Base-by-base conservation (phyloP, 2,888 invertebrate species). In the Lasiommata megera region DNA sequence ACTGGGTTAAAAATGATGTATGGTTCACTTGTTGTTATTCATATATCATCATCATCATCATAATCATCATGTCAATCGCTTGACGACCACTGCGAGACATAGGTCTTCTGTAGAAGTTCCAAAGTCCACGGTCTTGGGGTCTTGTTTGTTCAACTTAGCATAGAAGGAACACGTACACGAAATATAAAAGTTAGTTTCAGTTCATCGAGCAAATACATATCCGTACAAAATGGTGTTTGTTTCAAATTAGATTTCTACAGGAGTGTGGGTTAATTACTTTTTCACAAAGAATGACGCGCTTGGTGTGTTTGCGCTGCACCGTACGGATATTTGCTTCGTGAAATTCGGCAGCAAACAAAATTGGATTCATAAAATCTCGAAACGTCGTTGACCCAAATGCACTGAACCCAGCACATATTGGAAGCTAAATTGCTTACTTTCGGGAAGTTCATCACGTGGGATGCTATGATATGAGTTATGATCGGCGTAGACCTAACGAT, bases 301-400 rank as follows among this genome's bases (percentile, higher is more conserved):
- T 46, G 16, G 11, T 37, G 6, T 28, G 28, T 43, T 28, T 43
- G 43, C n/a, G 12, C 18, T 41, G 18, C n/a, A n/a, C 28, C 46
- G 16, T 11, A 29, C 29, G 46, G 46, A 9, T 46, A 36, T 46
- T 46, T 34, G 16, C 48, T 37, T 48, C 37, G 14, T 48, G 23
- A 46, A 31, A 46, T 46, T 16, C 11, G 18, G 51, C 11, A 51
- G 51, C 51, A 28, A 29, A n/a, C 29, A 29, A 51, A 51, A 51
- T 51, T 51, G 51, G 38, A 51, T 40, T 51, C 51, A 38, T 51
- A 51, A 38, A 38, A 51, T 40, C 38, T 28, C 38, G 51, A 38
- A 51, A 51, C 38, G 38, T 51, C 29, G 51, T 51, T 51, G 51
- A 51, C 51, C 51, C 16, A 29, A 38, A 51, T 51, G 51, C 51